These are phyloP conservation scores for Leucania comma DNA, from an alignment of 2,888 invertebrate species.

Conservation along the genomic window DNA sequence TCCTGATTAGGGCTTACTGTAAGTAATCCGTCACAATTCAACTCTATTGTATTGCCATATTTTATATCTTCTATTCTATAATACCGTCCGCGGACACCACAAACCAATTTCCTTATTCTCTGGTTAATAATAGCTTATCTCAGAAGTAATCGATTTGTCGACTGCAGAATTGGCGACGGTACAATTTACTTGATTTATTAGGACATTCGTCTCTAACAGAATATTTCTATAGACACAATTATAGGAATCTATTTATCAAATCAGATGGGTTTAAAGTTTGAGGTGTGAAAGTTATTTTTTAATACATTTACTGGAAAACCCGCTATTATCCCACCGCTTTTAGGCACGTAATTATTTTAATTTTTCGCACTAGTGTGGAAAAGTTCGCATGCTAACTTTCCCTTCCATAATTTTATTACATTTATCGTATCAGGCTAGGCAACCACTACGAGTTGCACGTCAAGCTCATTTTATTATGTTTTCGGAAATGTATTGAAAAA, in stretches of 20 bases:
- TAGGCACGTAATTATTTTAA: no score
- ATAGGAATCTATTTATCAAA: background rate
- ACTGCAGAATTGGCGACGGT: constrained; percentile 49
- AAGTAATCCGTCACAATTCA: background rate
- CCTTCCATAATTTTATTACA: no score
- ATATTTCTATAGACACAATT: constrained; percentile 11
- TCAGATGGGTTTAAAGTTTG: background rate
- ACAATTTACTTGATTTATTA: constrained; percentile 53
- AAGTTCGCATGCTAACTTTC: no score
- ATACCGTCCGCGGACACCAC: constrained; percentile 30
- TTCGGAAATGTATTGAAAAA: no score
- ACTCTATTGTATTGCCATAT: constrained; percentile 31
- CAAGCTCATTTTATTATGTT: no score
- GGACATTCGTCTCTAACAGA: constrained; percentile 17
- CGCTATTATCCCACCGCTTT: no score
- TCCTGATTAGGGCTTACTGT: constrained; percentile 20
- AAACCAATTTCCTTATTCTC: constrained; percentile 54
- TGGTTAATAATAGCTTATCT: constrained; percentile 54
- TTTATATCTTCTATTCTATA: constrained; percentile 39
- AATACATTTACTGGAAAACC: no score
- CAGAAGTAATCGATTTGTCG: constrained; percentile 52
- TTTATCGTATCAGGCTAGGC: no score
- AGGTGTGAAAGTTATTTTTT: background rate
- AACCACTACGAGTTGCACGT: no score
- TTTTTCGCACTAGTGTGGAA: no score